Conservation (phyloP, 2,113 vertebrate genomes). For the Hydrochoerus hydrochaeris region DNA sequence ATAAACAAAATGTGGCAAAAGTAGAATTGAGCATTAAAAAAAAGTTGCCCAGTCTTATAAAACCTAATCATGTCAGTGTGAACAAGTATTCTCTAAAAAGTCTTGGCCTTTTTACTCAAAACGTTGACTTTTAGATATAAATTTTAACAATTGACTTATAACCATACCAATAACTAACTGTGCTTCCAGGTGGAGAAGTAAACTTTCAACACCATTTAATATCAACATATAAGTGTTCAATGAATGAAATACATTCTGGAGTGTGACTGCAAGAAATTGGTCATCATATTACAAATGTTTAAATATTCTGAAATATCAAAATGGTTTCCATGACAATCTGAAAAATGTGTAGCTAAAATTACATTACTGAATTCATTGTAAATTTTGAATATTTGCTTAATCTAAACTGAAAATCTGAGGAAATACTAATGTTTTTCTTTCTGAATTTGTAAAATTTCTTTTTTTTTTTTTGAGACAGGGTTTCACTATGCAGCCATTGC, state of each 20-base stretch:
- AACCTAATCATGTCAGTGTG: not conserved
- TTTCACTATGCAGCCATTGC: not conserved
- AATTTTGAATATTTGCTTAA: not conserved
- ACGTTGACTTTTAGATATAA: not conserved
- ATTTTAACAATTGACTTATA: not conserved
- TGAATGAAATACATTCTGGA: not conserved
- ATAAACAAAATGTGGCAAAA: not conserved
- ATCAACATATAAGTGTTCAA: not conserved
- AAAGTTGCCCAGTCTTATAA: not conserved
- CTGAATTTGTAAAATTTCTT: not conserved
- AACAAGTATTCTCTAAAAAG: not conserved
- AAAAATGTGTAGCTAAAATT: not conserved
- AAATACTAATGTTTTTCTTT: not conserved
- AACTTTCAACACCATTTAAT: not conserved
- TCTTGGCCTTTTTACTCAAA: not conserved
- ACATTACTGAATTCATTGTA: not conserved
- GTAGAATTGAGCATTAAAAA: not conserved
- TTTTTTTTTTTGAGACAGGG: not conserved
- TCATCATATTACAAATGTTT: not conserved
- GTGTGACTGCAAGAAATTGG: not conserved
- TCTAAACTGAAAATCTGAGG: not conserved
- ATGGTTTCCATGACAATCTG: not conserved
- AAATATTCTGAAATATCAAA: not conserved
- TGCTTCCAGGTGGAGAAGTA: not conserved
- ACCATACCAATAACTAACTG: not conserved